Conservation (phyloP, 1,140 invertebrate species). For the Telenomus remus region DNA sequence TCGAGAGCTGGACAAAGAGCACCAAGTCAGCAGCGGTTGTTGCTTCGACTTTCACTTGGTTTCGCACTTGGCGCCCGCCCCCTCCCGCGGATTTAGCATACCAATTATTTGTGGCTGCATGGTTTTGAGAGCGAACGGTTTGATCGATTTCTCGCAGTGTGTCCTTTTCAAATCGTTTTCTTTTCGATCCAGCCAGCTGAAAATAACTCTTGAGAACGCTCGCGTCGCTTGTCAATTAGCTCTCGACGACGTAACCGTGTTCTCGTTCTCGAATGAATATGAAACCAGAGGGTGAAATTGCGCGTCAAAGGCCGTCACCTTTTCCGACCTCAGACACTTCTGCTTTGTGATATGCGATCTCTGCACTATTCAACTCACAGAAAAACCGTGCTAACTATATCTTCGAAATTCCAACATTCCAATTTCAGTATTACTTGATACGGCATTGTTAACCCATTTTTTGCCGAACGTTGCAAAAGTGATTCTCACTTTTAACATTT, state of each 20-base stretch:
- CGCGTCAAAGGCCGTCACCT: slow-evolving; percentile 20
- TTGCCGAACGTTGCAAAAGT: too few species aligned
- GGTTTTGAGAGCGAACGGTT: slow-evolving; percentile 23
- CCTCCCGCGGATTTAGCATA: slow-evolving; percentile 31
- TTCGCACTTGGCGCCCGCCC: slow-evolving; percentile 19
- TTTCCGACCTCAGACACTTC: not conserved
- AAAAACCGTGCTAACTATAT: too few species aligned
- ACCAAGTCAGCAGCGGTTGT: slow-evolving; percentile 30
- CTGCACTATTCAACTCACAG: too few species aligned
- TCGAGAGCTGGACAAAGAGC: slow-evolving; percentile 19
- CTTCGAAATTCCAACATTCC: too few species aligned
- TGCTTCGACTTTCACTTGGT: slow-evolving; percentile 38
- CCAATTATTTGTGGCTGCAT: slow-evolving; percentile 40
- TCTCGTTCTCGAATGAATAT: slow-evolving; percentile 34
- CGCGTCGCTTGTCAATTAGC: slow-evolving; percentile 29
- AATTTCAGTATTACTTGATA: too few species aligned
- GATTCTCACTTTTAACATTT: too few species aligned
- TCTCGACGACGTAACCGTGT: slow-evolving; percentile 2
- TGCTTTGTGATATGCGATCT: too few species aligned
- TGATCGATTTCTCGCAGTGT: slow-evolving; percentile 38
- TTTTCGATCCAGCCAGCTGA: slow-evolving; percentile 16
- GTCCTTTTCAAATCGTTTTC: slow-evolving; percentile 25
- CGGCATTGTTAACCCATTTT: too few species aligned
- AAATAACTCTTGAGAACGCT: slow-evolving; percentile 15
- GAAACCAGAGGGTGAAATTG: slow-evolving; percentile 29